phyloP scores from a whole-genome alignment of 2,797 vertebrate species.

The Sphaeramia orbicularis region DNA sequence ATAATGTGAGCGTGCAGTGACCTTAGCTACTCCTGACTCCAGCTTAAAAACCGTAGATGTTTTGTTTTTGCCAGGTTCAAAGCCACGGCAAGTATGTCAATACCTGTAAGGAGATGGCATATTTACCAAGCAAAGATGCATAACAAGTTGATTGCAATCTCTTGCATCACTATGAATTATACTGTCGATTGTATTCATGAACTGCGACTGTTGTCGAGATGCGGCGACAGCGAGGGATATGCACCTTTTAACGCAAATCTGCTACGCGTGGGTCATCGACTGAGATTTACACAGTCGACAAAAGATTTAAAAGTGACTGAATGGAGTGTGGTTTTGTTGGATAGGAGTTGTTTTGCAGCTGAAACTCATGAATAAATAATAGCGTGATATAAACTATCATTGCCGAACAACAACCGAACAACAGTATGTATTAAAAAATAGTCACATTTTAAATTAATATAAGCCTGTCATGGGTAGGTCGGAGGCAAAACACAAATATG shows the following conservation, averaged over 20 bases:
- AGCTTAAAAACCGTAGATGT: constrained; percentile 44
- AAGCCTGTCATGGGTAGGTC: no score
- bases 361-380: constrained; percentile 1
- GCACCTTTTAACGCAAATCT: constrained; percentile 31
- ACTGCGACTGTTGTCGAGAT: constrained; percentile 37
- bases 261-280: constrained; percentile 9
- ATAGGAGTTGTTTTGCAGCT: background rate
- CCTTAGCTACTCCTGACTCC: constrained; percentile 42
- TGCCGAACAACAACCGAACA: background rate
- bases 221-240: constrained; percentile 19
- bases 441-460: no score
- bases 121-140: constrained; percentile 71
- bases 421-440: no score
- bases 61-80: constrained; percentile 73
- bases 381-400: background rate
- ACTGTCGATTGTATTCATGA: constrained; percentile 64
- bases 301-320: constrained; percentile 1
- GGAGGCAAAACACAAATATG: no score
- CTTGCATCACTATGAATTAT: constrained; percentile 78
- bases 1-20: constrained; percentile 35
- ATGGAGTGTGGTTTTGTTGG: background rate
- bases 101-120: constrained; percentile 76
- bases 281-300: background rate
- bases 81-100: constrained; percentile 74
- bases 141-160: constrained; percentile 69